These are phyloP conservation scores for Theretra japonica DNA, from an alignment of 2,888 invertebrate genomes.

Conservation along the genomic window DNA sequence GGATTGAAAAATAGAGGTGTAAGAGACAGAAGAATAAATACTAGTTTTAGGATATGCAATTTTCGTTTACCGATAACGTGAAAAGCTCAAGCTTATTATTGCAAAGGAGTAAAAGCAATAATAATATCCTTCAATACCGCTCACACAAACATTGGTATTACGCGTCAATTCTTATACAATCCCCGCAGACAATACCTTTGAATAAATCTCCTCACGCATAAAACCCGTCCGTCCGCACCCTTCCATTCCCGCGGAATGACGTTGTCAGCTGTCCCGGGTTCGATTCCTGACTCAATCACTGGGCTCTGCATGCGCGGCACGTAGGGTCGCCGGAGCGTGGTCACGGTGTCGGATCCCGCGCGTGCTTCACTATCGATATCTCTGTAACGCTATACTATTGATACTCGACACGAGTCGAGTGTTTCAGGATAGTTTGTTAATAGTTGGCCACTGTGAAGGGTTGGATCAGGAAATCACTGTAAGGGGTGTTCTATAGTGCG, in stretches of 20 bases:
- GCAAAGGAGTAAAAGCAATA: too few species aligned
- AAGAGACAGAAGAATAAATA: too few species aligned
- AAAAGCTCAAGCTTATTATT: too few species aligned
- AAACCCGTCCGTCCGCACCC: not conserved
- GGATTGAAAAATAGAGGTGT: too few species aligned
- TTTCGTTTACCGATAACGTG: too few species aligned
- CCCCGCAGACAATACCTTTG: not conserved
- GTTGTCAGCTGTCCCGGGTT: slow-evolving; percentile 12
- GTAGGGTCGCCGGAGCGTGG: not conserved
- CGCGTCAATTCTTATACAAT: not conserved
- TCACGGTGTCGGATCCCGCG: not conserved
- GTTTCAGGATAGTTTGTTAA: not conserved
- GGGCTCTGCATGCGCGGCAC: slow-evolving; percentile 10
- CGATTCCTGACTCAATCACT: slow-evolving; percentile 5
- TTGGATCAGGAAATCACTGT: too few species aligned
- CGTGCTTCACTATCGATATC: slow-evolving; percentile 6
- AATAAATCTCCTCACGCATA: slow-evolving; percentile 16
- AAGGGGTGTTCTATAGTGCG: too few species aligned
- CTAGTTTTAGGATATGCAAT: too few species aligned
- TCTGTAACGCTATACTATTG: not conserved
- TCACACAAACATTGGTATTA: not conserved
- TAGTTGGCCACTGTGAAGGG: too few species aligned
- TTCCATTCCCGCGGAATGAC: slow-evolving; percentile 6
- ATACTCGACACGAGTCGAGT: not conserved
- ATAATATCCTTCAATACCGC: not conserved